A percentile compares a stretch with the other conserved stretches of the same genome.
Evolutionary conservation across 2,113 vertebrate genomes (phyloP).

Genomic region (Vombatus ursinus): DNA sequence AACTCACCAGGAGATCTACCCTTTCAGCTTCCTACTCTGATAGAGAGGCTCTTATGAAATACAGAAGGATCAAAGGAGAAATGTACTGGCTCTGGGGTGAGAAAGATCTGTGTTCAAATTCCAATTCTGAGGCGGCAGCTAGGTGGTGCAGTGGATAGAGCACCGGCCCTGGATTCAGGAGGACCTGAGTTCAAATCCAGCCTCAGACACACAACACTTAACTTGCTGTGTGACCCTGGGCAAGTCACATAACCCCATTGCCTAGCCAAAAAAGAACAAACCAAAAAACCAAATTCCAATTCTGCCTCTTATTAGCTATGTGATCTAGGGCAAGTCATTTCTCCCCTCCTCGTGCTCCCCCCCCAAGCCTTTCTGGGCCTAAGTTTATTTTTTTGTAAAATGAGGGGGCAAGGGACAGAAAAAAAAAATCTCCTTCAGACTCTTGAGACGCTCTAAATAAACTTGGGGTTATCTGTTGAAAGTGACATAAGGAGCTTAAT

Average conservation of each 20-base stretch:
- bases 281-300: background rate
- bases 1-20: background rate
- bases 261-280: too few species aligned
- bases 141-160: too few species aligned
- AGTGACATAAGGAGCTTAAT: background rate
- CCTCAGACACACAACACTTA: too few species aligned
- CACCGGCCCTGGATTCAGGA: too few species aligned
- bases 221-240: too few species aligned
- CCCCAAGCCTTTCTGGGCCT: background rate
- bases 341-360: background rate
- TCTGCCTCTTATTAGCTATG: background rate
- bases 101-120: constrained; percentile 17
- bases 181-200: too few species aligned
- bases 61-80: background rate
- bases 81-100: background rate
- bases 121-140: too few species aligned
- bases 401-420: background rate
- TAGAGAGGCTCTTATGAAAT: background rate
- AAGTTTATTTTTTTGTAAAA: constrained; percentile 24
- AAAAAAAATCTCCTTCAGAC: background rate
- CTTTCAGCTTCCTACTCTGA: background rate
- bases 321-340: background rate
- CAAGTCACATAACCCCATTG: too few species aligned
- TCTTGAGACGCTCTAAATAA: background rate
- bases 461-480: background rate